Evolutionary conservation across 2,888 invertebrate genomes (phyloP), one percentile per base, ranked within the genome.

Genomic region (Timema cristinae): DNA sequence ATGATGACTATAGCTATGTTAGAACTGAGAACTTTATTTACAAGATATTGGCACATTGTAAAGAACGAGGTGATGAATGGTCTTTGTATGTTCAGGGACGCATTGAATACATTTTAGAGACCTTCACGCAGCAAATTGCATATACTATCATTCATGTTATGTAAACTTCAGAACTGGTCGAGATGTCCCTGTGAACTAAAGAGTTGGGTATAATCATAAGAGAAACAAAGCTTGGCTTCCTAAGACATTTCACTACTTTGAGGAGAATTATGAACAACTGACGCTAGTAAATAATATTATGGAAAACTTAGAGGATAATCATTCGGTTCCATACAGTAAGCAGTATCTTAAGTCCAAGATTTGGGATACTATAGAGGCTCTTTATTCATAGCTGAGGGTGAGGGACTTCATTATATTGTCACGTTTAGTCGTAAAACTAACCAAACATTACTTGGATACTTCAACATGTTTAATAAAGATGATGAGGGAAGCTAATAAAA

Each of bases 61-160:
- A 16, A 5, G 59, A 10, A 59, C 1, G 59, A n/a, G 32, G 59
- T 59, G 59, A n/a, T 59, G 15, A 59, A 32, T 59, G 59, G n/a
- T 15, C 5, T n/a, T 59, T 9, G 0, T 16, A 10, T 16, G 13
- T 59, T 59, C 32, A 13, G 15, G 59, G 6, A 59, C 59, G 1
- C 32, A 59, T 10, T 59, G 59, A 59, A n/a, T 59, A 59, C 1
- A 13, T n/a, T 10, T 52, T 52, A 52, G 54, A 59, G 32, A 13
- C 59, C 13, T 59, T 59, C 59, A n/a, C 5, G 59, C 1, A 16
- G 59, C 59, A 59, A n/a, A 59, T 32, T 59, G 59, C 59, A 2
- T 59, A 59, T 59, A 59, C 59, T 32, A 59, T n/a, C 13, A 59
- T 32, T 59, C 59, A 8, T 59, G 54, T n/a, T 1, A 59, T 59